Evolutionary conservation across 2,888 invertebrate genomes (phyloP), one percentile per base, ranked within the genome.

Genomic region (Phaonia tiefii): DNA sequence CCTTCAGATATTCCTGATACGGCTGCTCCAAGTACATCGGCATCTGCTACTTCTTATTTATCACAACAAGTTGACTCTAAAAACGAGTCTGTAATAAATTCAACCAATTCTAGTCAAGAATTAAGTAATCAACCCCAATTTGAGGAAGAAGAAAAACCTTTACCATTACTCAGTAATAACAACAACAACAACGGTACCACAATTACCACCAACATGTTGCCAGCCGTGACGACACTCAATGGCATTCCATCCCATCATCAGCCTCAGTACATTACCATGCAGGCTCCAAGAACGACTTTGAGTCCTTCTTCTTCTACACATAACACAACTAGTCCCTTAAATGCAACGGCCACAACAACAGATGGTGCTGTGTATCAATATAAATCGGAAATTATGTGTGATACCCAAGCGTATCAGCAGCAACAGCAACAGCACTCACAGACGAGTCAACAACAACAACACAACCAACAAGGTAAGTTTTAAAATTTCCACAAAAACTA

Each of bases 301-400:
- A 67, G 78, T 75, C 87, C 83, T 78, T 42, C 87, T 84, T 84
- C 83, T 70, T 65, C 86, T 80, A 31, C 80, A 84, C 60, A 82
- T 82, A 31, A 8, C 71, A 76, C 84, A 49, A 76, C 83, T 65
- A 72, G 75, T 75, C 75, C 81, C 10, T 71, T 67, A 17, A 60
- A 80, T 58, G 31, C 79, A 7, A 79, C 74, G 49, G 69, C 84
- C 15, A 78, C 78, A 69, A 88, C 85, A 80, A 88, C 89, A 42
- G 89, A 90, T 82, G 89, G 90, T 77, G 83, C 80, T 54, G 88
- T 90, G 72, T 88, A 88, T 84, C 88, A 89, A 80, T 86, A 87
- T 80, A 89, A 89, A 84, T 88, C 87, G 37, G 89, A 90, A 86
- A 85, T 89, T 81, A 85, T 88, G 84, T 89, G 87, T 84, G 89